Conservation (phyloP, 2,888 invertebrate genomes). For the Noctuana brunneofusca region DNA sequence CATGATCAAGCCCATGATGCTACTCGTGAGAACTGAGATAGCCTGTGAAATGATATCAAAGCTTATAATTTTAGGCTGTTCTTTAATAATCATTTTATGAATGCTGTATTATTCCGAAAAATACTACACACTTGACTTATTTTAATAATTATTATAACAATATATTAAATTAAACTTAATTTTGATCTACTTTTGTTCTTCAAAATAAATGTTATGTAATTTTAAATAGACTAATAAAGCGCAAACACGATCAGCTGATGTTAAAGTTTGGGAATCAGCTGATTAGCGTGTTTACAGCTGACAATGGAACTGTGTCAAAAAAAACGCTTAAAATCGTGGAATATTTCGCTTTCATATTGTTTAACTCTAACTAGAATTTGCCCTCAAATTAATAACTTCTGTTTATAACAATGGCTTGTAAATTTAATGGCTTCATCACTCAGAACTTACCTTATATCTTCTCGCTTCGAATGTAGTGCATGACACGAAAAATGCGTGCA, state of each 20-base stretch:
- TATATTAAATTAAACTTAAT: too few relatives aligned
- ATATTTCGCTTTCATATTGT: background rate
- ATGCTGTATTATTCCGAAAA: background rate
- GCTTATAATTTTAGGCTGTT: background rate
- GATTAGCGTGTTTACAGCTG: slow-evolving; percentile 48
- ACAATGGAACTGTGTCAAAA: slow-evolving; percentile 1
- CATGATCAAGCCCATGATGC: too few relatives aligned
- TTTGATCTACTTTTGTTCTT: too few relatives aligned
- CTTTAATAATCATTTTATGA: too few relatives aligned
- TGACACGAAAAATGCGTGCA: slow-evolving; percentile 93
- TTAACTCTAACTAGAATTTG: background rate
- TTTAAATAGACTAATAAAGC: background rate
- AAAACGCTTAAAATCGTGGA: background rate
- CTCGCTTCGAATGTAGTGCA: slow-evolving; percentile 91
- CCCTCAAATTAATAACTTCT: background rate
- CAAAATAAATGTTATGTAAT: too few relatives aligned
- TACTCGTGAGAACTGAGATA: too few relatives aligned
- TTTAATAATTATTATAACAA: too few relatives aligned
- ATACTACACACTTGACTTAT: too few relatives aligned
- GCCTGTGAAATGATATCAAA: too few relatives aligned
- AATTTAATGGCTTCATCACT: background rate
- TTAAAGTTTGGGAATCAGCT: slow-evolving; percentile 74
- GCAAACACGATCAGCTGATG: slow-evolving; percentile 51
- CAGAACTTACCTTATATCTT: slow-evolving; percentile 88
- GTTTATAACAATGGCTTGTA: background rate